These are phyloP conservation scores for Dicentrarchus labrax DNA, from an alignment of 2,113 vertebrate species.

Conservation along the genomic window DNA sequence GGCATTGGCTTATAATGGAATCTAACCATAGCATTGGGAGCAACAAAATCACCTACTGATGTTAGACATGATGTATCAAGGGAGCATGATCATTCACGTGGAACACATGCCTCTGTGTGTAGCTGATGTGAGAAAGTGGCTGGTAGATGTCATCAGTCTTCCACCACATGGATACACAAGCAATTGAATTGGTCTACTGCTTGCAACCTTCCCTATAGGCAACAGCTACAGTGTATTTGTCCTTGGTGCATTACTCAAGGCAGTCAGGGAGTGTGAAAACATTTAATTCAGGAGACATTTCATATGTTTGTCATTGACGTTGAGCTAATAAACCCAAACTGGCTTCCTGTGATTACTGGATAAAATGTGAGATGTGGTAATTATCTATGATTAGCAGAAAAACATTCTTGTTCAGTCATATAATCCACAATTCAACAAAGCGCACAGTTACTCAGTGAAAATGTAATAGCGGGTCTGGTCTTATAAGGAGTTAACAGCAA, in stretches of 20 bases:
- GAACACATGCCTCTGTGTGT: conserved; percentile 39
- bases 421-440: not conserved
- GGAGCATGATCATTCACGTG: conserved; percentile 12
- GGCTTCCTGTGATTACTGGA: not conserved
- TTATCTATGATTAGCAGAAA: not conserved
- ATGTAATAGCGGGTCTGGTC: not conserved
- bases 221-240: conserved; percentile 29
- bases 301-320: not conserved
- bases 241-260: conserved; percentile 2
- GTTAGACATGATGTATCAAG: conserved; percentile 33
- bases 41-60: conserved; percentile 41
- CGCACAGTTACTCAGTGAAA: not conserved
- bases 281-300: not conserved
- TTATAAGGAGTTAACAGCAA: not conserved
- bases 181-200: conserved; percentile 17
- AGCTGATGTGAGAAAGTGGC: conserved; percentile 14
- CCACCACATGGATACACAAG: conserved; percentile 31
- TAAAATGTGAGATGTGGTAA: not conserved
- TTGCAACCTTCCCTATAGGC: conserved; percentile 23
- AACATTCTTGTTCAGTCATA: not conserved
- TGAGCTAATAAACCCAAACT: not conserved
- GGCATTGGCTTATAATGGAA: conserved; percentile 56
- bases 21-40: not conserved
- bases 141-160: conserved; percentile 37
- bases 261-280: not conserved